phyloP scores from a whole-genome alignment of 1,140 invertebrate genomes.

The Trichogramma pretiosum region DNA sequence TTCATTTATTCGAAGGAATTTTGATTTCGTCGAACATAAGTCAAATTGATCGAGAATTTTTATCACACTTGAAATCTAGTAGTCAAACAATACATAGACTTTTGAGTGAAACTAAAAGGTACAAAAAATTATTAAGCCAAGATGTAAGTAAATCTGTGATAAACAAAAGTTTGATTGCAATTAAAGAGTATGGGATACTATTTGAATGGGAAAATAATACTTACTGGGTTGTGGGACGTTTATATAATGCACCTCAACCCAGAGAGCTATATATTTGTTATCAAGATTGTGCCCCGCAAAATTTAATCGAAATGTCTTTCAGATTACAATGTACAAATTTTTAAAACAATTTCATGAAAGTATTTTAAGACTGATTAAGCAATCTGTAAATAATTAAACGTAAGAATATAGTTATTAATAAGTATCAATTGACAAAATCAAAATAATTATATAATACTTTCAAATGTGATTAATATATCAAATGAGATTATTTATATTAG shows the following conservation, averaged over 20 bases:
- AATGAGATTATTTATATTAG: no score
- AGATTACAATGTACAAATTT: constrained; percentile 40
- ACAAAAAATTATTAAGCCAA: constrained; percentile 51
- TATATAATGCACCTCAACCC: constrained; percentile 61
- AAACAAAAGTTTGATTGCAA: constrained; percentile 66
- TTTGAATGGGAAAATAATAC: constrained; percentile 47
- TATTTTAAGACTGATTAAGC: no score
- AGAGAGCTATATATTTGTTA: constrained; percentile 74
- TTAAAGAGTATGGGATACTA: constrained; percentile 65
- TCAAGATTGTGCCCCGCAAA: constrained; percentile 66
- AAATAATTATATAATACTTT: no score
- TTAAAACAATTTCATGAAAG: no score
- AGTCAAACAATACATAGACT: constrained; percentile 61
- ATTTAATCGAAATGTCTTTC: constrained; percentile 73
- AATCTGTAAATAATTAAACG: no score
- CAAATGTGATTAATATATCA: no score
- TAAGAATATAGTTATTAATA: no score
- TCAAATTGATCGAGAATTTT: constrained; percentile 46
- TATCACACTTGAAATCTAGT: constrained; percentile 57
- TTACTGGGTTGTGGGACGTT: constrained; percentile 49
- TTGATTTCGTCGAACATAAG: constrained; percentile 52
- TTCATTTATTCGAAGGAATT: constrained; percentile 58
- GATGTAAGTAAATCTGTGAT: constrained; percentile 49
- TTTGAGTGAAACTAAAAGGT: constrained; percentile 58
- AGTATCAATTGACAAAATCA: no score